Conservation (phyloP, 2,113 vertebrate species). For the Thymallus thymallus region DNA sequence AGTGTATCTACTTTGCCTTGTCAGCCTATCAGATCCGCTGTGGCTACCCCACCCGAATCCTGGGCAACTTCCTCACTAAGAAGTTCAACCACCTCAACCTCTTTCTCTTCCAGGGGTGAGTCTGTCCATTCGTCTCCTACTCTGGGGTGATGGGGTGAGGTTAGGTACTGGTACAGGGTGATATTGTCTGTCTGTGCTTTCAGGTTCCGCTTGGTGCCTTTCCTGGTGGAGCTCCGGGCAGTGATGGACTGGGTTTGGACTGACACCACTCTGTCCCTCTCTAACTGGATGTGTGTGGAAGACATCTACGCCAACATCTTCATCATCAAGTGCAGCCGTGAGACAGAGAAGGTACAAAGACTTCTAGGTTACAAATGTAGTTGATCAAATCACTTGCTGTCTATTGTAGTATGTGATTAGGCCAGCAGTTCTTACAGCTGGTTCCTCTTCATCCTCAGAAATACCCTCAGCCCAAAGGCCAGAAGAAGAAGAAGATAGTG, state of each 20-base stretch:
- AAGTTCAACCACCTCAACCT: conserved; percentile 97
- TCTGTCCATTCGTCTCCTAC: background rate
- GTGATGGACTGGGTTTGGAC: conserved; percentile 99
- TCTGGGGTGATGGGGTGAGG: background rate
- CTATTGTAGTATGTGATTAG: background rate
- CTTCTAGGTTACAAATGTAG: too few species aligned
- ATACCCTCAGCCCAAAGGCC: conserved; percentile 94
- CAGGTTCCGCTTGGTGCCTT: conserved; percentile 94
- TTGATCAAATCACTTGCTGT: too few species aligned
- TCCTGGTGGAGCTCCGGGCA: conserved; percentile 92
- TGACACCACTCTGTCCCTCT: conserved; percentile 91
- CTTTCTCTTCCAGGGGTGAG: conserved; percentile 96
- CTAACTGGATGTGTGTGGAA: conserved; percentile 98
- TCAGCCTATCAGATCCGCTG: conserved; percentile 97
- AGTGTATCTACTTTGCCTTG: conserved; percentile 93
- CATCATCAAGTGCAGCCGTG: conserved; percentile 97
- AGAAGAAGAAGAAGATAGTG: conserved; percentile 97
- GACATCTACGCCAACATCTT: conserved; percentile 98
- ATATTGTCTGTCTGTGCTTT: background rate
- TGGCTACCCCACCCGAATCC: conserved; percentile 92
- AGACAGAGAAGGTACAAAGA: conserved; percentile 88
- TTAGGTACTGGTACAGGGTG: background rate
- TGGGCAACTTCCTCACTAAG: conserved; percentile 98
- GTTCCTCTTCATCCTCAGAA: conserved; percentile 68
- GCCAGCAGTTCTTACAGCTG: background rate